A percentile compares a stretch with the other conserved stretches of the same genome.
phyloP scores from a whole-genome alignment of 2,113 vertebrate genomes.

The Sula dactylatra region DNA sequence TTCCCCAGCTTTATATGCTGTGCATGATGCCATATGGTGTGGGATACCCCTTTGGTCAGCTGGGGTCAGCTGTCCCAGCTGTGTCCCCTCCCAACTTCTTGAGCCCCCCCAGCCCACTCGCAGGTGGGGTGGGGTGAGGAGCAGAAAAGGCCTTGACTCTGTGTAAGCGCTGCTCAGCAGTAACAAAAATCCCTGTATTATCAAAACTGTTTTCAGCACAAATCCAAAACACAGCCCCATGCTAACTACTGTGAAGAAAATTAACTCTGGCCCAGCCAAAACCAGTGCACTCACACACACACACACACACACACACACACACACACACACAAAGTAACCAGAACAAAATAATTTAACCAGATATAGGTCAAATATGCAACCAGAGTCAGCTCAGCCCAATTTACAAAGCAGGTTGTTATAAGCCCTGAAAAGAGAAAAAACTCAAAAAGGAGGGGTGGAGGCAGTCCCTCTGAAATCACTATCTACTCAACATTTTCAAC shows the following conservation, averaged over 20 bases:
- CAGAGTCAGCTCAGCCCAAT: not conserved
- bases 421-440: not conserved
- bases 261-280: not conserved
- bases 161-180: not conserved
- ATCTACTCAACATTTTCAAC: not conserved
- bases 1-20: not conserved
- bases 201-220: not conserved
- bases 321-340: not conserved
- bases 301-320: not conserved
- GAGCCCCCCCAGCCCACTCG: accelerated
- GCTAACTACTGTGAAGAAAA: not conserved
- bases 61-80: not conserved
- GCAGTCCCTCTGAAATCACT: not conserved
- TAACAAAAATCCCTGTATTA: not conserved
- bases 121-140: accelerated
- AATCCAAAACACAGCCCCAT: not conserved
- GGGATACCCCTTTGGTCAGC: not conserved
- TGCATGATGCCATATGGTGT: too few relatives aligned
- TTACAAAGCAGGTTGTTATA: not conserved
- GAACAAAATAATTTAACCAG: not conserved
- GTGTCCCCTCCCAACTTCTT: too few relatives aligned
- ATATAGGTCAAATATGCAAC: not conserved
- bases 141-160: not conserved
- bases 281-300: not conserved
- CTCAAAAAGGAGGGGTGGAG: not conserved